Evolutionary conservation across 2,888 invertebrate genomes (phyloP).

Genomic region (Dasysyrphus tricinctus): DNA sequence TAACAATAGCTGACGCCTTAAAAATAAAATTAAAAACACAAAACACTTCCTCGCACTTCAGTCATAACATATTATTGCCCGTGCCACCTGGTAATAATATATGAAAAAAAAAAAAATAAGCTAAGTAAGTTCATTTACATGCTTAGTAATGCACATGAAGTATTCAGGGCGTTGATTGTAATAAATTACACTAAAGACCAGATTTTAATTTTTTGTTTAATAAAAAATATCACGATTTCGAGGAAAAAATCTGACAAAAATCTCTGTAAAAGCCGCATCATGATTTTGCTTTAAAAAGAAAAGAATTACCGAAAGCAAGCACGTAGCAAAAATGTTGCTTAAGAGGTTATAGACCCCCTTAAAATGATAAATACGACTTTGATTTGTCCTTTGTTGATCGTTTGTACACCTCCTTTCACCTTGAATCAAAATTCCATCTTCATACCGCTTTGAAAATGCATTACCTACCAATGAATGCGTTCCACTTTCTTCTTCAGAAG

Average conservation of each 20-base stretch:
- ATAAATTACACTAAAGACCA: conserved; percentile 15
- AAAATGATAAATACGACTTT: too few relatives aligned
- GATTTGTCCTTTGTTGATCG: too few relatives aligned
- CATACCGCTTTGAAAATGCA: too few relatives aligned
- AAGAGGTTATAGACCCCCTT: not conserved
- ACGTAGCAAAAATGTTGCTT: not conserved
- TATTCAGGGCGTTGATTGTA: conserved; percentile 12
- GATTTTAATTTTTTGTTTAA: not conserved
- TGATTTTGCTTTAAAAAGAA: not conserved
- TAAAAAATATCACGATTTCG: conserved; percentile 11
- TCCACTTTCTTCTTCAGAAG: too few relatives aligned
- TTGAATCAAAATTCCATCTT: too few relatives aligned
- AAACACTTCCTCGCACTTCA: not conserved
- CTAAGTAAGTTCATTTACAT: conserved; percentile 7
- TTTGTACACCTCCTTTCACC: too few relatives aligned
- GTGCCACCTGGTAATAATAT: conserved; percentile 14
- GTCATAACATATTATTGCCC: not conserved
- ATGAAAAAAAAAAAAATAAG: not conserved
- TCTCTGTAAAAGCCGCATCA: not conserved
- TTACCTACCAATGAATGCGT: too few relatives aligned
- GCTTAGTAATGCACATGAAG: conserved; percentile 5
- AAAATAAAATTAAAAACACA: too few relatives aligned
- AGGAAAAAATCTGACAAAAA: not conserved
- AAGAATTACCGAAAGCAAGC: not conserved
- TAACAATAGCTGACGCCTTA: conserved; percentile 34